phyloP scores from a whole-genome alignment of 2,113 vertebrate species.

The Sylvietta virens region DNA sequence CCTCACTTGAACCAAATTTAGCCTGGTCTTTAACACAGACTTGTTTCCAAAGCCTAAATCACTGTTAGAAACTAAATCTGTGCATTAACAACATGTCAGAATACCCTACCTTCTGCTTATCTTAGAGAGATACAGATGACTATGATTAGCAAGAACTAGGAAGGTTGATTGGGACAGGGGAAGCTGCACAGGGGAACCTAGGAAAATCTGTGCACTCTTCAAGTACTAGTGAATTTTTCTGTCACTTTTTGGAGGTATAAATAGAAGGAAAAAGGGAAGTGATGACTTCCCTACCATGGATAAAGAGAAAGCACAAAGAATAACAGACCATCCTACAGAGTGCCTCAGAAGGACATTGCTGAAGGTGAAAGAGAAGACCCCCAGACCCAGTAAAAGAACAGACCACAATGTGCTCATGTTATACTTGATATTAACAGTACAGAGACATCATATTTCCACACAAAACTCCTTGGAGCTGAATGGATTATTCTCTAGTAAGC shows the following conservation, averaged over 20 bases:
- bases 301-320: background rate
- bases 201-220: background rate
- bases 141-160: background rate
- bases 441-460: background rate
- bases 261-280: background rate
- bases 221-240: background rate
- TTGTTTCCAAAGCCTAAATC: background rate
- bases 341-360: background rate
- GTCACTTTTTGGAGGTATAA: background rate
- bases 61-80: background rate
- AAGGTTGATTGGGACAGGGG: background rate
- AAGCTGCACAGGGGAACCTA: background rate
- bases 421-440: background rate
- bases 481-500: background rate
- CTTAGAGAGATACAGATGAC: background rate
- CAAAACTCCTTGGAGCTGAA: background rate
- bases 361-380: background rate
- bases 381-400: background rate
- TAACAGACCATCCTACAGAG: fast-evolving
- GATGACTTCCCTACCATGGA: background rate
- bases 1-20: background rate
- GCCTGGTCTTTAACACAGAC: background rate
- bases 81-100: background rate
- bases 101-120: background rate
- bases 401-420: background rate